Evolutionary conservation across 2,888 invertebrate genomes (phyloP).

Genomic region (Yponomeuta malinellus): DNA sequence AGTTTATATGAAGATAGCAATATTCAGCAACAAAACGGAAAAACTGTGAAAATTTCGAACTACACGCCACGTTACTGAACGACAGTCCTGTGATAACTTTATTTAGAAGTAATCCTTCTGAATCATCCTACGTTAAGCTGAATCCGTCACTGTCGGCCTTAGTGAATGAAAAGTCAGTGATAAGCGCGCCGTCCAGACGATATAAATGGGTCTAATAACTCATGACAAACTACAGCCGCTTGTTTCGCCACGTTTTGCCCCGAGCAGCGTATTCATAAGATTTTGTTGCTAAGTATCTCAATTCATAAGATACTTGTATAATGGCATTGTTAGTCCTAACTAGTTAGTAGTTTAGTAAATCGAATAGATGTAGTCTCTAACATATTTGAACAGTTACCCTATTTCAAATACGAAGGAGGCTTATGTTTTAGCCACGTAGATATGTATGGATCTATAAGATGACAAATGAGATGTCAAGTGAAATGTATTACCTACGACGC

Average conservation of each 20-base stretch:
- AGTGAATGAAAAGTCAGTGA: conserved; percentile 3
- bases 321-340: no score
- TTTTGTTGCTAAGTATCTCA: background rate
- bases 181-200: background rate
- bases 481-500: no score
- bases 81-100: background rate
- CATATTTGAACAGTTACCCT: no score
- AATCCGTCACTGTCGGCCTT: conserved; percentile 1
- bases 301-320: background rate
- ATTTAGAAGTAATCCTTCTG: background rate
- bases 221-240: background rate
- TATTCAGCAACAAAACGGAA: background rate
- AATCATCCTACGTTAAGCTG: background rate
- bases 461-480: no score
- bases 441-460: no score
- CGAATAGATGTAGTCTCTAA: no score
- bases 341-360: no score
- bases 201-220: background rate
- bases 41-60: conserved; percentile 10
- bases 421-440: no score
- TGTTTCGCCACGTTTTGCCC: background rate
- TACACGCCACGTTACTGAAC: background rate
- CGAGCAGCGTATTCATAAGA: background rate
- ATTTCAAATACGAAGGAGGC: no score
- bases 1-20: no score